phyloP scores from a whole-genome alignment of 2,113 vertebrate species.

The Ceyx melanurus region DNA sequence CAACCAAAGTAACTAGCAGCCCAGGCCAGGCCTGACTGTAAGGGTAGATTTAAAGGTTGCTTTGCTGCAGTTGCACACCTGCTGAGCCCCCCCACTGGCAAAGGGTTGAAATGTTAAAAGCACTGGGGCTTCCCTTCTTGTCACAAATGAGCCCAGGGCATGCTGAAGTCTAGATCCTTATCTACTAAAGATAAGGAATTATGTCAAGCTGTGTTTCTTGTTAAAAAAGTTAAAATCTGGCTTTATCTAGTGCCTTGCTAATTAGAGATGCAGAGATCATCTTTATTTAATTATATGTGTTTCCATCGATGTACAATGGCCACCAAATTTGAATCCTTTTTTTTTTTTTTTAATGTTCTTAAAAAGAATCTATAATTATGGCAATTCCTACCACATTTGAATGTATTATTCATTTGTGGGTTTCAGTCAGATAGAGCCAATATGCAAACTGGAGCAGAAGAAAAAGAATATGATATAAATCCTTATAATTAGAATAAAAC shows the following conservation, averaged over 20 bases:
- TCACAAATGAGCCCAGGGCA: background rate
- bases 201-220: background rate
- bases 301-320: background rate
- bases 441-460: slow-evolving; percentile 16
- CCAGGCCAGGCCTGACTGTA: background rate
- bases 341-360: background rate
- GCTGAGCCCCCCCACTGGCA: background rate
- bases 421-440: slow-evolving; percentile 26
- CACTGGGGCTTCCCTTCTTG: background rate
- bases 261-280: slow-evolving; percentile 34
- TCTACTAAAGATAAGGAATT: background rate
- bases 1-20: background rate
- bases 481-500: slow-evolving; percentile 47
- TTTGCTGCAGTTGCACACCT: background rate
- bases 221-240: background rate
- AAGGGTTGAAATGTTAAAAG: background rate
- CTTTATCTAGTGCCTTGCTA: background rate
- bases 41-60: background rate
- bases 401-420: slow-evolving; percentile 34
- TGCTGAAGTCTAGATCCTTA: background rate
- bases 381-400: background rate
- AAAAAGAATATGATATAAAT: slow-evolving; percentile 39
- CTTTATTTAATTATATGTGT: slow-evolving; percentile 27
- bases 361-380: slow-evolving; percentile 32
- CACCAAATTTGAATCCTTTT: background rate